Conservation (phyloP, 2,113 vertebrate species). For the Pongo abelii region DNA sequence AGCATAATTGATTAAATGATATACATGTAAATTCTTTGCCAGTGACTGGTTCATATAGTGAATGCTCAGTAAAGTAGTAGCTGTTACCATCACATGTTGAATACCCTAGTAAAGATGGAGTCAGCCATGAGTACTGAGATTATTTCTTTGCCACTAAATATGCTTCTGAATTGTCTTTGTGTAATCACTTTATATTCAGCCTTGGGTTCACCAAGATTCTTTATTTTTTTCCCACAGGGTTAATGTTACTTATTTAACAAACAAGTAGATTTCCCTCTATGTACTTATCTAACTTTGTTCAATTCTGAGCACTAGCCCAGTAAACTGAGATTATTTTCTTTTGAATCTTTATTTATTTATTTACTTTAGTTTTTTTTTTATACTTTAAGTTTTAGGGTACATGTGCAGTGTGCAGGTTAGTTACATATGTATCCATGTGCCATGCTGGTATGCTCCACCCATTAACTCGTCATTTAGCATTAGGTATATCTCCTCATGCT, state of each 20-base stretch:
- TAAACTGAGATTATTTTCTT: constrained; percentile 5
- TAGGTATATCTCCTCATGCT: no score
- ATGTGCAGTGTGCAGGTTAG: no score
- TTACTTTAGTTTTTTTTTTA: no score
- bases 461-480: no score
- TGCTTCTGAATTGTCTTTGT: neutral
- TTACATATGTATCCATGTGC: no score
- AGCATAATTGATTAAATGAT: neutral
- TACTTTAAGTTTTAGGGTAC: no score
- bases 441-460: no score
- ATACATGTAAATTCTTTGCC: neutral
- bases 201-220: neutral
- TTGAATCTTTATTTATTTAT: neutral
- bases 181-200: neutral
- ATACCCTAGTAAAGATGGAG: neutral
- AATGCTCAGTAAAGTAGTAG: neutral
- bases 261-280: neutral
- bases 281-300: neutral
- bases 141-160: neutral
- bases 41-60: neutral
- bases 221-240: neutral
- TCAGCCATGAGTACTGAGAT: neutral
- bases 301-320: neutral
- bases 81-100: neutral
- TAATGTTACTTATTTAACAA: neutral